Conservation (phyloP, 1,140 invertebrate species). For the Scaptomyza graminum region DNA sequence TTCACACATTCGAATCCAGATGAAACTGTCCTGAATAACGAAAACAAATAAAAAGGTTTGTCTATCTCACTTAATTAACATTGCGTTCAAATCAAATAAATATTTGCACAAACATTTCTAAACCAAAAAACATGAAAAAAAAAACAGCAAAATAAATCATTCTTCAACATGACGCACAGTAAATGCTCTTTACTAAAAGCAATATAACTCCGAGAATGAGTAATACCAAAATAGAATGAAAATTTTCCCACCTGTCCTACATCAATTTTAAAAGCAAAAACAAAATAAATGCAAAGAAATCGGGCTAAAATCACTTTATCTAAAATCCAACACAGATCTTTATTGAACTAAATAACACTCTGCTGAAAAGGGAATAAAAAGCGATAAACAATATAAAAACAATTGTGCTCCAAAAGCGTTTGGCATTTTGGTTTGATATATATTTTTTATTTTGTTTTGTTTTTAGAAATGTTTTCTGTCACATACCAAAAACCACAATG, state of each 20-base stretch:
- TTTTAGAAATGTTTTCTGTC: slow-evolving; percentile 37
- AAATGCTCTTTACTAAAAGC: slow-evolving; percentile 2
- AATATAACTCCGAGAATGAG: too few species aligned
- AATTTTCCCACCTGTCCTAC: too few species aligned
- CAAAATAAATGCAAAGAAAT: too few species aligned
- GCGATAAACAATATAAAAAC: slow-evolving; percentile 31
- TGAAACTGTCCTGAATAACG: slow-evolving; percentile 10
- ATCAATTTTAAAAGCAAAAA: too few species aligned
- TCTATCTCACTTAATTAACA: slow-evolving; percentile 64
- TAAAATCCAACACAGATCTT: not conserved
- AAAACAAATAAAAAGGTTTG: not conserved
- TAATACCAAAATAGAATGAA: too few species aligned
- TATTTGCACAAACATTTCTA: slow-evolving; percentile 52
- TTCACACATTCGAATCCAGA: slow-evolving; percentile 44
- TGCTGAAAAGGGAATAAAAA: slow-evolving; percentile 1
- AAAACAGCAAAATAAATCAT: slow-evolving; percentile 5
- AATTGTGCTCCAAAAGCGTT: slow-evolving; percentile 43
- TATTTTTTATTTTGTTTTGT: slow-evolving; percentile 40
- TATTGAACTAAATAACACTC: not conserved
- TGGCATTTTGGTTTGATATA: slow-evolving; percentile 49
- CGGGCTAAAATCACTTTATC: not conserved
- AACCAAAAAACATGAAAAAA: slow-evolving; percentile 23
- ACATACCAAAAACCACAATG: slow-evolving; percentile 54
- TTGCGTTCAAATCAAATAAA: slow-evolving; percentile 59
- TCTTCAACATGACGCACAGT: not conserved